Base-by-base conservation (phyloP, 2,888 invertebrate genomes). In the Ormyrus thymus region DNA sequence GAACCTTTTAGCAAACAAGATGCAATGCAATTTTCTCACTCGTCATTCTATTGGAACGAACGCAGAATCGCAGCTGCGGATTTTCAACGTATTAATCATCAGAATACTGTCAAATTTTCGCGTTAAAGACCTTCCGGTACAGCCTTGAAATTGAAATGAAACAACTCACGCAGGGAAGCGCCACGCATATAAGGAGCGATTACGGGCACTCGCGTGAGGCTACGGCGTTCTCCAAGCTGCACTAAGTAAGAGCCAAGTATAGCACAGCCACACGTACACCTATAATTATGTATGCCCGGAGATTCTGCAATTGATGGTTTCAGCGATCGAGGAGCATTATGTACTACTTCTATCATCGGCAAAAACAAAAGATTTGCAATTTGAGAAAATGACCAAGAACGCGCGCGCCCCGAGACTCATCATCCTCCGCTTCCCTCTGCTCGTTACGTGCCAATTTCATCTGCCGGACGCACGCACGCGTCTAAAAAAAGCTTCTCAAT, bases 321-420 rank as follows among this genome's bases (percentile, higher is more conserved):
- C 68, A 43, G 11, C 55, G 43, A 29, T 4, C 29, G 66, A 48
- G 29, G 51, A n/a, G 55, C 10, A 29, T 29, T 29, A 29, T 48
- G 43, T 8, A 51, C 29, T 29, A 29, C 11, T 53, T 29, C 46
- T 58, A 55, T 62, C 11, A 0, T n/a, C 29, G 51, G 46, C 59
- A 45, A 75, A 71, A 76, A 79, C 71, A 75, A 76, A 76, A 71
- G 66, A 73, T 71, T 68, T 70, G 13, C 58, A 73, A 70, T 74
- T 74, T 50, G 66, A 74, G 79, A 71, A 75, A 79, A 79, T 79
- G 13, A 70, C 46, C 65, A 61, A 51, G 46, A 13, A 55, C 11
- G 50, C 7, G 50, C 64, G 29, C 50, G 10, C 64, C 46, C 15
- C 13, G 5, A 11, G 1, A 13, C 51, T 45, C 11, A 51, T 48